Percentiles rank a stretch among this genome's conserved stretches.
These are phyloP conservation scores for Sebastes vulpes DNA, from an alignment of 2,797 vertebrate genomes.

Conservation along the genomic window DNA sequence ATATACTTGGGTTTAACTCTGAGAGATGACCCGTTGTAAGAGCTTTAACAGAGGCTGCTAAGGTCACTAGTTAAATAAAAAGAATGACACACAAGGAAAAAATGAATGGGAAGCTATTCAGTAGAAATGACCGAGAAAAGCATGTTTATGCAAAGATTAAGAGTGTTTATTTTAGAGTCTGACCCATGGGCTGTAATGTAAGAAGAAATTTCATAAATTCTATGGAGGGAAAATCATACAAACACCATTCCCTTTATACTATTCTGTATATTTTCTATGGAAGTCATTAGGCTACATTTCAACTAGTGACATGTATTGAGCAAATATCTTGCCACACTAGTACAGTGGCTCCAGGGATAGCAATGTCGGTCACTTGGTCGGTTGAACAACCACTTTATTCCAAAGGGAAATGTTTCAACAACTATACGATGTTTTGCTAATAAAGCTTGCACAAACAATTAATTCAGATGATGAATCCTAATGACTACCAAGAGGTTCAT, in stretches of 20 bases:
- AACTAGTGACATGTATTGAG: background rate
- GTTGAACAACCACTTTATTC: background rate
- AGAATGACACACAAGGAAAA: background rate
- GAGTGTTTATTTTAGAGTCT: constrained; percentile 43
- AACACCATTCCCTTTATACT: background rate
- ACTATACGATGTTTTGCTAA: background rate
- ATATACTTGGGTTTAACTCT: constrained; percentile 25
- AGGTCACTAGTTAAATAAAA: constrained; percentile 7
- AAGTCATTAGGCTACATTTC: background rate
- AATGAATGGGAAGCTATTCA: constrained; percentile 27
- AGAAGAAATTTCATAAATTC: constrained; percentile 17
- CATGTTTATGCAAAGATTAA: constrained; percentile 37
- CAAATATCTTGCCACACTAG: background rate
- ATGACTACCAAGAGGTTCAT: too few species aligned
- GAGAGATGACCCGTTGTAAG: constrained; percentile 8
- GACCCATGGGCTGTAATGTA: constrained; percentile 19
- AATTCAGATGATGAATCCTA: too few species aligned
- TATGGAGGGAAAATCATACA: constrained; percentile 14
- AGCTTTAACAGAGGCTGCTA: background rate
- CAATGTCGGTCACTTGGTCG: background rate
- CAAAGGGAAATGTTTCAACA: background rate
- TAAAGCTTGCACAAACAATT: background rate
- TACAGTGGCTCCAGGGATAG: background rate
- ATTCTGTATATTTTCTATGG: background rate
- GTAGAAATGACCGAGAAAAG: constrained; percentile 17